phyloP scores from a whole-genome alignment of 2,797 vertebrate genomes.

The Arnoldichthys spilopterus region DNA sequence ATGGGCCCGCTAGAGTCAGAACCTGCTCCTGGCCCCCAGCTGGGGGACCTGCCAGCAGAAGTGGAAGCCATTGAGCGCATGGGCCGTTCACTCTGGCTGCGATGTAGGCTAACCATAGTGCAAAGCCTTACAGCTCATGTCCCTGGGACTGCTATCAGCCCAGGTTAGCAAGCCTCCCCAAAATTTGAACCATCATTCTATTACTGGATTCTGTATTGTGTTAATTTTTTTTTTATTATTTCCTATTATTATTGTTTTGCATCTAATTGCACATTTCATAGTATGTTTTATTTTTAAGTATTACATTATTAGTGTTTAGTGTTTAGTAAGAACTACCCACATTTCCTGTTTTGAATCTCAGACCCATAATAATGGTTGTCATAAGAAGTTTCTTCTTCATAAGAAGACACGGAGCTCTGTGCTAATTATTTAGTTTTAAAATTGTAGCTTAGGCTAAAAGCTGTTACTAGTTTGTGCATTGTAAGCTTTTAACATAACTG shows the following conservation, averaged over 20 bases:
- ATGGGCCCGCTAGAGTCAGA: background rate
- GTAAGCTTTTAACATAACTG: background rate
- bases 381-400: background rate
- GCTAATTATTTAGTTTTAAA: constrained; percentile 23
- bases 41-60: constrained; percentile 59
- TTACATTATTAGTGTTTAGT: too few species aligned
- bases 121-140: constrained; percentile 76
- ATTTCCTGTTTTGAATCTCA: background rate
- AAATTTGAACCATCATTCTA: background rate
- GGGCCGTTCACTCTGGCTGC: constrained; percentile 83
- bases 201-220: background rate
- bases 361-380: constrained; percentile 11
- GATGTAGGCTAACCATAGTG: constrained; percentile 79
- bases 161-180: constrained; percentile 60
- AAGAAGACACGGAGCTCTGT: background rate
- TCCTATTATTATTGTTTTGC: background rate
- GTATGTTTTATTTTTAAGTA: too few species aligned
- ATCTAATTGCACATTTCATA: too few species aligned
- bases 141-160: constrained; percentile 59
- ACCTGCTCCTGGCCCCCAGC: background rate
- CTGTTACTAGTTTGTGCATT: background rate
- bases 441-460: background rate
- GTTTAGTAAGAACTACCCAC: background rate
- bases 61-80: constrained; percentile 78
- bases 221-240: background rate